Conservation (phyloP, 2,888 invertebrate species). For the Morinoia aosen region DNA sequence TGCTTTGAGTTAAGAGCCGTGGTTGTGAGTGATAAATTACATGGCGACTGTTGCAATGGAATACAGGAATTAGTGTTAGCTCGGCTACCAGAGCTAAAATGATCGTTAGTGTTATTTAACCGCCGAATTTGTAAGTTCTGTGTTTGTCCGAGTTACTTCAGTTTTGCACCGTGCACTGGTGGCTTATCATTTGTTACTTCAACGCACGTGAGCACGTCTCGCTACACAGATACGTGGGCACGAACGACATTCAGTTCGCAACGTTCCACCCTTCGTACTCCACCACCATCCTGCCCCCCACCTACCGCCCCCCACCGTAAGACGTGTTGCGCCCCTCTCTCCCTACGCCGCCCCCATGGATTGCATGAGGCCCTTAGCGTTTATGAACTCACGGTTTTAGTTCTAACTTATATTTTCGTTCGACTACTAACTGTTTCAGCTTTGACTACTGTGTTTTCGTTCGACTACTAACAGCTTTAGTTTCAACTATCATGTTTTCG, state of each 20-base stretch:
- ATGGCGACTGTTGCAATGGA: background rate
- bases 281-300: background rate
- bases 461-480: background rate
- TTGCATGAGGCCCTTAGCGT: background rate
- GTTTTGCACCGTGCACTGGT: background rate
- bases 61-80: background rate
- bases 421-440: background rate
- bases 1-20: background rate
- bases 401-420: too few species aligned
- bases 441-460: background rate
- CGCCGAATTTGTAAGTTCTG: background rate
- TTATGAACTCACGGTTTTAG: background rate
- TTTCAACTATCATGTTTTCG: background rate
- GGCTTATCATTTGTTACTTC: background rate
- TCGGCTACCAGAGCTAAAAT: background rate
- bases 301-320: constrained; percentile 13
- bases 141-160: background rate
- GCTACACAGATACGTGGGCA: constrained; percentile 40
- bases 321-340: background rate
- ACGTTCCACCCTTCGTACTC: constrained; percentile 46
- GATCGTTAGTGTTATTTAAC: background rate
- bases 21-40: background rate
- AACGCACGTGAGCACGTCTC: background rate
- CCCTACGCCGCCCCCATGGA: background rate
- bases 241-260: constrained; percentile 51